phyloP scores from a whole-genome alignment of 64 coral and sea anemone genomes.

The Stylophora pistillata region DNA sequence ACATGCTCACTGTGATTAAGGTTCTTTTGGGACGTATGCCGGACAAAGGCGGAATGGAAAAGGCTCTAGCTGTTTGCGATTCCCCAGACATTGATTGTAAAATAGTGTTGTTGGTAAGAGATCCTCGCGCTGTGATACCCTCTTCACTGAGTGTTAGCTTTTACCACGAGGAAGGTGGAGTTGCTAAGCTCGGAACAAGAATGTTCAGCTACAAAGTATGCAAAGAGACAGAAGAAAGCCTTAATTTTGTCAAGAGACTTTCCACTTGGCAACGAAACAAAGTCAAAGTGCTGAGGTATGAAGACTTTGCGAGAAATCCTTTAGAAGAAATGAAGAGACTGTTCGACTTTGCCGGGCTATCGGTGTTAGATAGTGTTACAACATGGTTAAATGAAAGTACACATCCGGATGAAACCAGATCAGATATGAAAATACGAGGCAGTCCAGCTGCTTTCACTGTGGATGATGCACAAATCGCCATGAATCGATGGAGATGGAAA shows the following conservation, averaged over 20 bases:
- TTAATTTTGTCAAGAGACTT: conserved; percentile 25
- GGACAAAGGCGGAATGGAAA: background rate
- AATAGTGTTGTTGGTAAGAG: background rate
- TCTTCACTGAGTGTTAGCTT: background rate
- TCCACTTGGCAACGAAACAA: background rate
- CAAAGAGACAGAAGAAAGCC: conserved; percentile 21
- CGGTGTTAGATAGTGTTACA: conserved; percentile 4
- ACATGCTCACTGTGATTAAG: conserved; percentile 26
- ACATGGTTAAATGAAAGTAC: conserved; percentile 38
- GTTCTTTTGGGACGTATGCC: conserved; percentile 10
- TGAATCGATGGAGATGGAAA: conserved; percentile 46
- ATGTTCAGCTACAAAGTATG: conserved; percentile 36
- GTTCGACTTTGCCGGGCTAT: conserved; percentile 31
- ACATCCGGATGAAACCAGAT: background rate
- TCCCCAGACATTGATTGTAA: background rate
- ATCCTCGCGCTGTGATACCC: background rate
- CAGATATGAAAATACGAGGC: background rate
- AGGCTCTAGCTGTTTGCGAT: background rate
- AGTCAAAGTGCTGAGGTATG: conserved; percentile 13
- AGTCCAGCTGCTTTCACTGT: background rate
- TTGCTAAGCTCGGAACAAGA: background rate
- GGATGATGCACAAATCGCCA: conserved; percentile 14
- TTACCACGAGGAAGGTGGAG: background rate
- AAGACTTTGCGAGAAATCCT: conserved; percentile 24
- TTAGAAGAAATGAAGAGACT: conserved; percentile 6